Conservation (phyloP, 1,140 invertebrate genomes). For the Chrysomallon squamiferum region DNA sequence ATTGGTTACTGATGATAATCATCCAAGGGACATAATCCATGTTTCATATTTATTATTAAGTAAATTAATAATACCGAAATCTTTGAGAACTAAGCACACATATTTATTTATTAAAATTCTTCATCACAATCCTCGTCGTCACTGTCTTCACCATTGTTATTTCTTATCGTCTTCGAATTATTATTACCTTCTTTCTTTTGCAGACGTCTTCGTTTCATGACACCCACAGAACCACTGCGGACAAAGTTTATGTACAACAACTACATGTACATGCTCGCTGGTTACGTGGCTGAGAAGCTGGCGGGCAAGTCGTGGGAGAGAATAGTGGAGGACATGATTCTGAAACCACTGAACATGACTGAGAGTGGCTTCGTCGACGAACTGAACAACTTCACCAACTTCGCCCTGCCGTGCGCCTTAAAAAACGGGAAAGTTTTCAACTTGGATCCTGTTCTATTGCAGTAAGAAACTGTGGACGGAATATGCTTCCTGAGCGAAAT, state of each 20-base stretch:
- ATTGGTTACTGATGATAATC: too few relatives aligned
- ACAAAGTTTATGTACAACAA: conserved; percentile 53
- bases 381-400: conserved; percentile 17
- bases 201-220: conserved; percentile 44
- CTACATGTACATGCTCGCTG: conserved; percentile 57
- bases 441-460: conserved; percentile 29
- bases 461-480: conserved; percentile 41
- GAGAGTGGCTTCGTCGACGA: conserved; percentile 41
- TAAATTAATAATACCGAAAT: too few relatives aligned
- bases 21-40: too few relatives aligned
- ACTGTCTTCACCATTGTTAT: too few relatives aligned
- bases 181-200: background rate
- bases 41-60: too few relatives aligned
- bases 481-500: too few relatives aligned
- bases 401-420: conserved; percentile 45
- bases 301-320: conserved; percentile 47
- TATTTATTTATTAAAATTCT: too few relatives aligned
- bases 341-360: conserved; percentile 47
- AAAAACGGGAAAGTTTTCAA: conserved; percentile 35
- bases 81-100: too few relatives aligned
- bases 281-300: conserved; percentile 48
- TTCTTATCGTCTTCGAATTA: too few relatives aligned
- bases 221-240: conserved; percentile 36
- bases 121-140: too few relatives aligned
- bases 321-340: conserved; percentile 31